Conservation (phyloP, 2,888 invertebrate species). For the Clivina fossor region DNA sequence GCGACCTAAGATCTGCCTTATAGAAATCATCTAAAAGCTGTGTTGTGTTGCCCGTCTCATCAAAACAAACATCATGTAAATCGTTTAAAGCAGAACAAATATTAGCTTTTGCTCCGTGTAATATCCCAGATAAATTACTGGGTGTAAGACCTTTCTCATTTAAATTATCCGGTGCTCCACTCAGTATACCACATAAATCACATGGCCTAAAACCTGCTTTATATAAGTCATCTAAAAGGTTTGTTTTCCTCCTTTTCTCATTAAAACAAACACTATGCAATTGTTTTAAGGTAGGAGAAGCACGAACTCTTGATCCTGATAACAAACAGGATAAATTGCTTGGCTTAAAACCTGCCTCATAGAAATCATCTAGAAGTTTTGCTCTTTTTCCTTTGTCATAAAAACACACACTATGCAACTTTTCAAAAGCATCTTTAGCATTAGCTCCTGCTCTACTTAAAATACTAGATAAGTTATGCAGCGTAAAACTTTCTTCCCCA, state of each 20-base stretch:
- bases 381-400: constrained; percentile 13
- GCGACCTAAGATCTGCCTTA: constrained; percentile 11
- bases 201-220: constrained; percentile 24
- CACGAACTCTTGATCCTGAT: constrained; percentile 38
- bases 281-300: constrained; percentile 42
- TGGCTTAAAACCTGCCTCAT: constrained; percentile 17
- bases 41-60: constrained; percentile 14
- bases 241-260: constrained; percentile 15
- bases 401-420: constrained; percentile 18
- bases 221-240: constrained; percentile 19
- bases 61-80: constrained; percentile 18
- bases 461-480: constrained; percentile 33
- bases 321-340: constrained; percentile 40
- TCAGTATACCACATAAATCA: constrained; percentile 42
- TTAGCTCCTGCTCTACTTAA: constrained; percentile 19
- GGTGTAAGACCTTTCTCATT: constrained; percentile 5
- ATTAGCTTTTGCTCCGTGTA: constrained; percentile 20
- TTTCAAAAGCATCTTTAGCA: constrained; percentile 18
- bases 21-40: constrained; percentile 17
- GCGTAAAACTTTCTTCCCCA: constrained; percentile 38
- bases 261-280: constrained; percentile 20
- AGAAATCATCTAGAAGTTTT: constrained; percentile 20
- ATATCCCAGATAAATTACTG: constrained; percentile 14
- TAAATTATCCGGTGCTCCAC: constrained; percentile 41
- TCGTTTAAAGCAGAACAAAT: constrained; percentile 16